These are phyloP conservation scores for Chaetops frenatus DNA, from an alignment of 2,113 vertebrate genomes.

Conservation along the genomic window DNA sequence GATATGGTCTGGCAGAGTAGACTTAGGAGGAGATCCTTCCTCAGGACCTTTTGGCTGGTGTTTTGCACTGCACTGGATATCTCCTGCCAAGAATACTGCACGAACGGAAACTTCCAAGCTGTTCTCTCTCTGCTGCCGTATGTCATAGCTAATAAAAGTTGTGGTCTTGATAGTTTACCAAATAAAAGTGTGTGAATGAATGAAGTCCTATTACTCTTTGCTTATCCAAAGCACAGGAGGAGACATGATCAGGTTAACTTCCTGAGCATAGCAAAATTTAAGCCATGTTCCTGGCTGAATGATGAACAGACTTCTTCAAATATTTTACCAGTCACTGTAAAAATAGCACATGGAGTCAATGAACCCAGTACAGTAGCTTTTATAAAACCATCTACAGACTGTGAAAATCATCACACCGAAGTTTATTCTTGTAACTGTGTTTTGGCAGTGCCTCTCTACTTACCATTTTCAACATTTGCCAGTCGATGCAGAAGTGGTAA, in stretches of 20 bases:
- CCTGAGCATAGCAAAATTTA: background rate
- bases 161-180: background rate
- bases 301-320: background rate
- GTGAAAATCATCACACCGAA: background rate
- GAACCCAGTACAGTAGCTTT: background rate
- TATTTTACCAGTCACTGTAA: background rate
- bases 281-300: background rate
- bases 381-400: background rate
- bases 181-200: background rate
- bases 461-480: constrained; percentile 98
- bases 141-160: background rate
- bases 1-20: background rate
- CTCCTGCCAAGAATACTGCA: background rate
- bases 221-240: background rate
- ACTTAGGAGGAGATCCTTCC: background rate
- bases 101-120: background rate
- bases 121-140: background rate
- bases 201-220: background rate
- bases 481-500: constrained; percentile 95
- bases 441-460: constrained; percentile 31
- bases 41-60: background rate
- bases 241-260: background rate
- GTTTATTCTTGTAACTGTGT: background rate
- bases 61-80: background rate
- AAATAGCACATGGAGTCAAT: background rate